A percentile compares a stretch with the other conserved stretches of the same genome.
These are phyloP conservation scores for Cephalotes varians DNA, from an alignment of 2,888 invertebrate genomes.

Conservation along the genomic window DNA sequence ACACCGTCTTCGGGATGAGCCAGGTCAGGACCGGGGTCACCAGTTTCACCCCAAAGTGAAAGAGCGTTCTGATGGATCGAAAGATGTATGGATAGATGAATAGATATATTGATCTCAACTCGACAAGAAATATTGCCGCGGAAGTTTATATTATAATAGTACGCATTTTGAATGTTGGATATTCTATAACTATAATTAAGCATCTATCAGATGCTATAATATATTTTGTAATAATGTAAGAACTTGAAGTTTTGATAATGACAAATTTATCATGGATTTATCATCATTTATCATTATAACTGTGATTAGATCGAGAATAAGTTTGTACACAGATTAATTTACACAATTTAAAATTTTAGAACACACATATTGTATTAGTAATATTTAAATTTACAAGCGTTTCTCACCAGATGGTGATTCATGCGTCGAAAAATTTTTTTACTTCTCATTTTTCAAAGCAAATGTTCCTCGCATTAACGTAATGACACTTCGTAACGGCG, in stretches of 20 bases:
- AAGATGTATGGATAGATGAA: not conserved
- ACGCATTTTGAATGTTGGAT: not conserved
- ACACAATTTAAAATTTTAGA: not conserved
- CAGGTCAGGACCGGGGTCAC: conserved; percentile 78
- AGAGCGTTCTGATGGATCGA: conserved; percentile 12
- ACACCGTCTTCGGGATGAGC: conserved; percentile 68
- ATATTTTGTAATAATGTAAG: not conserved
- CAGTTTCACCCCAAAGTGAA: conserved; percentile 44
- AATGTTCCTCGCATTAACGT: conserved; percentile 66
- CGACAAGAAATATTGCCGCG: conserved; percentile 5
- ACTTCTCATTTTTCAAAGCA: conserved; percentile 48
- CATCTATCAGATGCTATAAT: not conserved
- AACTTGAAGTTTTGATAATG: not conserved
- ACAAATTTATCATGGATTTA: not conserved
- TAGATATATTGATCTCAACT: conserved; percentile 1
- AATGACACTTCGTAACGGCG: conserved; percentile 65
- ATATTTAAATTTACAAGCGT: not conserved
- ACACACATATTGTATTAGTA: conserved; percentile 3
- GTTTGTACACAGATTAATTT: not conserved
- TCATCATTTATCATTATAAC: no score
- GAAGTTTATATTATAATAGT: not conserved
- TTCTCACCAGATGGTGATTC: conserved; percentile 23
- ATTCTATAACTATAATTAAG: not conserved
- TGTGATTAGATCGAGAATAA: not conserved
- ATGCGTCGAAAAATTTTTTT: not conserved